These are phyloP conservation scores for Drosophila sp. DNA, from an alignment of 1,140 invertebrate species.

Conservation along the genomic window DNA sequence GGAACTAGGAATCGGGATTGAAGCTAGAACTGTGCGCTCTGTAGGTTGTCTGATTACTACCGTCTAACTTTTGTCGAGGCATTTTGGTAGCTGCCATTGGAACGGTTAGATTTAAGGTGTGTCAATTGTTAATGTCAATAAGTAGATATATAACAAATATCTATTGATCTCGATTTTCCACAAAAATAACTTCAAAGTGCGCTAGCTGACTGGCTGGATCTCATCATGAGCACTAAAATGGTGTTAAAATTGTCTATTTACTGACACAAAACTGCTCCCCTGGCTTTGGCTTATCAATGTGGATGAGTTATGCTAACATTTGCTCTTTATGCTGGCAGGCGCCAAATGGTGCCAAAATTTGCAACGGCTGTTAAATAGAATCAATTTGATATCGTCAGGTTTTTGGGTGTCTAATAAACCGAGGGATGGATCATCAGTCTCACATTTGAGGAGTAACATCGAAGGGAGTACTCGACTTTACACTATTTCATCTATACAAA, in stretches of 20 bases:
- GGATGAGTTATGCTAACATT: conserved; percentile 38
- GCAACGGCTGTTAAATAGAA: conserved; percentile 45
- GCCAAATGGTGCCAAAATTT: conserved; percentile 71
- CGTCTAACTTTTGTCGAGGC: conserved; percentile 9
- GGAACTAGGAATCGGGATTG: neutral
- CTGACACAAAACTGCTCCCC: conserved; percentile 23
- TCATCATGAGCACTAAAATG: conserved; percentile 51
- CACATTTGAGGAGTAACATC: neutral
- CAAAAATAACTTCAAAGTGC: conserved; percentile 71
- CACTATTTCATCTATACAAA: neutral
- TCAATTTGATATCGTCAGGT: conserved; percentile 48
- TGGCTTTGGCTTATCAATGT: neutral
- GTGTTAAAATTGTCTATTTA: conserved; percentile 60
- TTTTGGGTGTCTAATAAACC: conserved; percentile 46
- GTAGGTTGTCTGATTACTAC: conserved; percentile 54
- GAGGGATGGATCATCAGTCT: conserved; percentile 18
- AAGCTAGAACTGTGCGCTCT: conserved; percentile 50
- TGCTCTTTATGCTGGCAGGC: conserved; percentile 49
- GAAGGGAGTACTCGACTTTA: neutral
- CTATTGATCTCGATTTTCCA: conserved; percentile 64
- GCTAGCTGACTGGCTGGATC: conserved; percentile 36
- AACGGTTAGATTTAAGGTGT: conserved; percentile 30
- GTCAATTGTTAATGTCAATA: conserved; percentile 62
- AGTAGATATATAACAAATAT: conserved; percentile 12
- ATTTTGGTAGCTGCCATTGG: conserved; percentile 25